Conservation (phyloP, 64 coral and sea anemone genomes). For the Montipora cactus region DNA sequence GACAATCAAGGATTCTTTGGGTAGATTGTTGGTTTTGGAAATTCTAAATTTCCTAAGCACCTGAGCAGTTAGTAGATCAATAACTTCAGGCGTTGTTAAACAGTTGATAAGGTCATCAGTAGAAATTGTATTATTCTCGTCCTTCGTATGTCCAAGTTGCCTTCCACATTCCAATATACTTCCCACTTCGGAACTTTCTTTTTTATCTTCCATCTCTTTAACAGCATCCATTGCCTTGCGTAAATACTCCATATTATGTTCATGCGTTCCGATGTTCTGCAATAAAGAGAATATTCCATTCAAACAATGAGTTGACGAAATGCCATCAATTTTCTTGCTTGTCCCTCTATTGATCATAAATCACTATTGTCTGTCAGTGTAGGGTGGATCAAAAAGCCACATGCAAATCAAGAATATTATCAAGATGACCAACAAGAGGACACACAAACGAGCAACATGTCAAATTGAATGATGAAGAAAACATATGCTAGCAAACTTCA, state of each 20-base stretch:
- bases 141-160: neutral
- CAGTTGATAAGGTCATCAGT: constrained; percentile 76
- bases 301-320: no score
- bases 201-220: neutral
- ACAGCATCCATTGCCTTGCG: constrained; percentile 44
- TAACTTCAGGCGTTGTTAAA: constrained; percentile 59
- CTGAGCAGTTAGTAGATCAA: constrained; percentile 50
- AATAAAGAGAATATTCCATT: neutral
- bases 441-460: no score
- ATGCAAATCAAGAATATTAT: no score
- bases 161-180: neutral
- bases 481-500: no score
- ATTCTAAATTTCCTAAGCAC: constrained; percentile 25
- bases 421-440: no score
- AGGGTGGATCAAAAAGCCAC: no score
- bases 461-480: no score
- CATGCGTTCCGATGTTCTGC: constrained; percentile 63
- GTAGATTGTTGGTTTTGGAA: neutral
- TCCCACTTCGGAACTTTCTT: no score
- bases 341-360: no score
- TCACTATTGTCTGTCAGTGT: no score
- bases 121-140: neutral
- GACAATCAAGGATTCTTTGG: neutral
- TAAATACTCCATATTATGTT: constrained; percentile 67
- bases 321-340: no score